A percentile compares a stretch with the other conserved stretches of the same genome.
Evolutionary conservation across 2,113 vertebrate genomes (phyloP).

Genomic region (Hydrolagus affinis): DNA sequence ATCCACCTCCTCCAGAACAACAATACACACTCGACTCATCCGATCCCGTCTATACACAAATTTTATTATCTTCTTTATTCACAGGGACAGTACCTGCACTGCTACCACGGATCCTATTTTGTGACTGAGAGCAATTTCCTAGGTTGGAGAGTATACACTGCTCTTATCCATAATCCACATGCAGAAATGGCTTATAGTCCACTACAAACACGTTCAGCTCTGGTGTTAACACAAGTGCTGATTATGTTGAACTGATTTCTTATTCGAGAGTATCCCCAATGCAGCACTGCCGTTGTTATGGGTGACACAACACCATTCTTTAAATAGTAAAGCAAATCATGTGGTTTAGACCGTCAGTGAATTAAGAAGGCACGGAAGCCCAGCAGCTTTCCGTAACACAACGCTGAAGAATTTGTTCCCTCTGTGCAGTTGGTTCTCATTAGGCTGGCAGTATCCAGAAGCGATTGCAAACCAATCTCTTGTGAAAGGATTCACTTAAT

Average conservation of each 20-base stretch:
- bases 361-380: not conserved
- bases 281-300: conserved; percentile 48
- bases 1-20: conserved; percentile 88
- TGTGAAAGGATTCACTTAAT: not conserved
- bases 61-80: conserved; percentile 40
- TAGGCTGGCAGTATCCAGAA: not conserved
- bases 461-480: conserved; percentile 1
- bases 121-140: not conserved
- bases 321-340: conserved; percentile 45
- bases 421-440: not conserved
- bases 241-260: conserved; percentile 46
- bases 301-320: conserved; percentile 39
- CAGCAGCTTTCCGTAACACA: not conserved
- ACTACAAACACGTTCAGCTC: not conserved
- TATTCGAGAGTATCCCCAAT: conserved; percentile 43
- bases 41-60: conserved; percentile 67
- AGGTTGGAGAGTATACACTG: not conserved
- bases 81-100: not conserved
- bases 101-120: not conserved
- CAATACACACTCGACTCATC: conserved; percentile 88
- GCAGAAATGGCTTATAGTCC: not conserved
- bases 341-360: conserved; percentile 16
- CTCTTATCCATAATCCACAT: not conserved
- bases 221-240: conserved; percentile 34
- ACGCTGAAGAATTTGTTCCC: not conserved